Percentiles rank a stretch among this genome's conserved stretches.
phyloP scores from a whole-genome alignment of 2,113 vertebrate genomes.

The Zapus hudsonius region DNA sequence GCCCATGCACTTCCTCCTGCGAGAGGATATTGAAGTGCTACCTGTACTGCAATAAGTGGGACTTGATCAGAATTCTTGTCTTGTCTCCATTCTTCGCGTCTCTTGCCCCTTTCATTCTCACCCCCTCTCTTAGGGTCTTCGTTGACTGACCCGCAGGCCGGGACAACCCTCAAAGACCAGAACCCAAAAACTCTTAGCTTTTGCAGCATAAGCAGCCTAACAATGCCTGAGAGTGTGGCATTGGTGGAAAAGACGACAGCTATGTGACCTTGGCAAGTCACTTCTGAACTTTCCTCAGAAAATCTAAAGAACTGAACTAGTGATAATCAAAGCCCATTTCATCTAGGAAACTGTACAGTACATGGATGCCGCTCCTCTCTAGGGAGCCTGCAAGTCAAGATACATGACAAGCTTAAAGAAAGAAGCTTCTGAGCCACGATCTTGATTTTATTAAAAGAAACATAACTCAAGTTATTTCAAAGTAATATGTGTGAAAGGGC shows the following conservation, averaged over 20 bases:
- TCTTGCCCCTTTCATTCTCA: no score
- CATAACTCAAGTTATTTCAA: not conserved
- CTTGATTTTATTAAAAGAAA: slow-evolving; percentile 27
- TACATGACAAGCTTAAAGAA: not conserved
- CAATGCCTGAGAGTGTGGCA: not conserved
- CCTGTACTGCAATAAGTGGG: no score
- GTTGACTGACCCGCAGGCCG: no score
- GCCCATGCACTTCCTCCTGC: no score
- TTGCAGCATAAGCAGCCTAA: not conserved
- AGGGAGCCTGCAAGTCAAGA: not conserved
- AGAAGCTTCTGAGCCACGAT: not conserved
- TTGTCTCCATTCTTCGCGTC: no score
- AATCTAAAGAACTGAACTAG: not conserved
- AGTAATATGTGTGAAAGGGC: not conserved
- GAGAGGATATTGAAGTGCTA: no score
- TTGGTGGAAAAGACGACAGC: not conserved
- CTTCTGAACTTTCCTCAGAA: slow-evolving; percentile 31
- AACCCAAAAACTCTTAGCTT: slow-evolving; percentile 50
- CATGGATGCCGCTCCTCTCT: not conserved
- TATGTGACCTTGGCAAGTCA: not conserved
- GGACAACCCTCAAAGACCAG: slow-evolving; percentile 44
- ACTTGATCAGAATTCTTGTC: no score
- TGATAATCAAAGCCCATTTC: slow-evolving; percentile 32
- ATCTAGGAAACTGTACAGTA: slow-evolving; percentile 30
- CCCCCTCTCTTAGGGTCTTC: no score